A percentile compares a stretch with the other conserved stretches of the same genome.
phyloP scores from a whole-genome alignment of 1,140 invertebrate genomes.

The Trachymyrmex septentrionalis region DNA sequence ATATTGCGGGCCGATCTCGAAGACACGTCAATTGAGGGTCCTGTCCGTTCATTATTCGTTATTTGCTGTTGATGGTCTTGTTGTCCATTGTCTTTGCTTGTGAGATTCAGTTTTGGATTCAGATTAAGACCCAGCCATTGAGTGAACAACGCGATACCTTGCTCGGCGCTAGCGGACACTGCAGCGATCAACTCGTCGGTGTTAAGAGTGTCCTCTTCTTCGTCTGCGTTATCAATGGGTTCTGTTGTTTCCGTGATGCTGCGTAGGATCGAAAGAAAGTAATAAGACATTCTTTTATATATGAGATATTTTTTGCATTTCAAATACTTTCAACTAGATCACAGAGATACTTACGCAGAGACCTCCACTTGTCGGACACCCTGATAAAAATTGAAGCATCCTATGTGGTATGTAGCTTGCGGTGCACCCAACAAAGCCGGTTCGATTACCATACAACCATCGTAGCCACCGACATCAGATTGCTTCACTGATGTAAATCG shows the following conservation, averaged over 20 bases:
- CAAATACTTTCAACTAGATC: not conserved
- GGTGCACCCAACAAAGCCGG: conserved; percentile 85
- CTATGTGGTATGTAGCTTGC: conserved; percentile 86
- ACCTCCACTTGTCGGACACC: conserved; percentile 83
- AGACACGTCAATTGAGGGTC: not conserved
- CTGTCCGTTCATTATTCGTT: not conserved
- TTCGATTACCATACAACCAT: conserved; percentile 86
- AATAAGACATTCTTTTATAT: not conserved
- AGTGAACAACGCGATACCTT: conserved; percentile 86
- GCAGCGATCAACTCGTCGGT: conserved; percentile 86
- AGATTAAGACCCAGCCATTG: conserved; percentile 85
- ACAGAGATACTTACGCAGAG: conserved; percentile 77
- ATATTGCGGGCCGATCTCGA: conserved; percentile 75
- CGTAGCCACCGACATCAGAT: conserved; percentile 79
- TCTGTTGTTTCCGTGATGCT: conserved; percentile 75
- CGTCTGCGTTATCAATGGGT: conserved; percentile 72
- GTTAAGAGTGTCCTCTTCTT: conserved; percentile 82
- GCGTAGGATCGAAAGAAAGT: not conserved
- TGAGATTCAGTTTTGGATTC: conserved; percentile 81
- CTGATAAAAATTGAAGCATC: conserved; percentile 87
- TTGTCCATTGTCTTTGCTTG: conserved; percentile 59
- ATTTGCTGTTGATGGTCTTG: conserved; percentile 52
- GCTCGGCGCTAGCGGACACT: conserved; percentile 87
- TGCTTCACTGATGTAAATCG: conserved; percentile 84
- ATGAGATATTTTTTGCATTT: not conserved